Evolutionary conservation across 2,797 vertebrate genomes (phyloP), one percentile per base, ranked within the genome.

Genomic region (Cuculus canorus): DNA sequence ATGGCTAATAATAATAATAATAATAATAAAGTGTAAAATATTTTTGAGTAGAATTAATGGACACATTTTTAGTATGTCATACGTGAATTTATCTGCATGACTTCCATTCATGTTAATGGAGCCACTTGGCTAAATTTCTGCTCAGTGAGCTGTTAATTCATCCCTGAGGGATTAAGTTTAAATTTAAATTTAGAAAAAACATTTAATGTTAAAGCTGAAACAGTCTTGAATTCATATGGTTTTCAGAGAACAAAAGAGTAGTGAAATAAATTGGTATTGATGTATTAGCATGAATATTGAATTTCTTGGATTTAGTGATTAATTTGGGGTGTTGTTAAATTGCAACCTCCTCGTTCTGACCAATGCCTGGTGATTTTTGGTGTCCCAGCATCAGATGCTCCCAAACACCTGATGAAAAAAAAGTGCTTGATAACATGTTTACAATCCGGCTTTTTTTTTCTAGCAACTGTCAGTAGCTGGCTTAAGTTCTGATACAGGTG

Each of bases 141-240:
- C 82, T 94, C 80, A 82, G 25, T 77, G 80, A 89, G 84, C 22
- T 94, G 89, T 80, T 93, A 85, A 92, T 93, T 96, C 79, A 91
- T 78, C 79, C 82, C 82, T 72, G 64, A 92, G 43, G 85, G 88
- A 84, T 84, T 93, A 94, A 88, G 61, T 88, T 95, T 93, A 95
- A 91, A 96, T 96, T 96, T 92, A 82, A 84, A 96, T 13, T 92
- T 90, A 92, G 37, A 92, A 90, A 96, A 90, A n/a, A 33, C 47
- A 92, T 80, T 93, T 93, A 91, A 95, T 88, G 35, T 84, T 90
- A 66, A 83, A 83, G 47, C 73, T 89, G 48, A 91, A 96, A 92
- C 30, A 73, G 65, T 53, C 75, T 89, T 83, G 30, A 88, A 94
- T 86, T 96, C 70, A 81, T 79, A 85, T 0, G 5, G 27, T 72